A percentile compares a stretch with the other conserved stretches of the same genome.
These are phyloP conservation scores for Dasyprocta punctata DNA, from an alignment of 2,113 vertebrate species.

Conservation along the genomic window DNA sequence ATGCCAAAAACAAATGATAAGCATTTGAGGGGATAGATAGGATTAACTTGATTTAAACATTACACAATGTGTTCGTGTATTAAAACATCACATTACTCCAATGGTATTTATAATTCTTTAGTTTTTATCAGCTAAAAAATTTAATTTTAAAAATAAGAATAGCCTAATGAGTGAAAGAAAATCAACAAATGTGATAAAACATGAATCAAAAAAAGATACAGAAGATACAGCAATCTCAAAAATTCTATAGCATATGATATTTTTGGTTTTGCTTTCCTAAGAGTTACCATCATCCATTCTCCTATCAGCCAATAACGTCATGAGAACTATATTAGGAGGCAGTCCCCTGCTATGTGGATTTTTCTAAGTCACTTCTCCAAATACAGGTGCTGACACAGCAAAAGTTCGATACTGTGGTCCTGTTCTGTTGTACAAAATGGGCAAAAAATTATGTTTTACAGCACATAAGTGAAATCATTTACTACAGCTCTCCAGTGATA, in stretches of 20 bases:
- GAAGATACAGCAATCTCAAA: not conserved
- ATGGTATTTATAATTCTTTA: not conserved
- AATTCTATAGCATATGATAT: not conserved
- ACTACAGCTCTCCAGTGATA: not conserved
- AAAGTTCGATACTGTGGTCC: not conserved
- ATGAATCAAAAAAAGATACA: not conserved
- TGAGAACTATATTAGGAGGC: not conserved
- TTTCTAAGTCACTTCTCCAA: not conserved
- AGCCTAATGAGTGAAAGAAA: not conserved
- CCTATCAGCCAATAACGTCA: rapidly evolving
- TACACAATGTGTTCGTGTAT: not conserved
- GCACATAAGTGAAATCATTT: not conserved
- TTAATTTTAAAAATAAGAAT: not conserved
- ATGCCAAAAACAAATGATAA: not conserved
- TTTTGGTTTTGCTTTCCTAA: not conserved
- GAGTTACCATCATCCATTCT: not conserved
- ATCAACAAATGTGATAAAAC: not conserved
- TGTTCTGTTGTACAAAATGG: not conserved
- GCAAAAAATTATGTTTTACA: not conserved
- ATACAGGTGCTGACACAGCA: not conserved
- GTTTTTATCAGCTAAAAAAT: not conserved
- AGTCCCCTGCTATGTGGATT: not conserved
- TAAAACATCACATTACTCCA: not conserved
- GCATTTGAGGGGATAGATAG: not conserved
- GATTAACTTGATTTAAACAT: not conserved